Base-by-base conservation (phyloP, 2,888 invertebrate genomes). In the Lacanobia oleracea region DNA sequence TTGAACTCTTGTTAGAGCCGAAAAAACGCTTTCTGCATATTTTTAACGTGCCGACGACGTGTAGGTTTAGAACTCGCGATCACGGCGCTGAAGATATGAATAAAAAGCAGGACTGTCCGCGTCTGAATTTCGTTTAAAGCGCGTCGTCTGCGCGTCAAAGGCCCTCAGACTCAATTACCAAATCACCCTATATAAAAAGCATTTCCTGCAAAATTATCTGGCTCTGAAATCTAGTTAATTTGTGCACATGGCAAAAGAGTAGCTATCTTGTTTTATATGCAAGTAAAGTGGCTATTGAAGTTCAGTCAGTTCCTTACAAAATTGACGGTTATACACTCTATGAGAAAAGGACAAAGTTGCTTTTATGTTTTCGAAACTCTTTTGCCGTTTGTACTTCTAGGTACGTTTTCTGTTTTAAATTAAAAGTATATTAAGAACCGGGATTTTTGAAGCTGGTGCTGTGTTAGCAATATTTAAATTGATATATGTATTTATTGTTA, bases 391-490 rank as follows among this genome's bases (percentile, higher is more conserved):
- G 48, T 75, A 66, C 27, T 43, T 77, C 10, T 23, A 48, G 9
- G 0, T 16, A 53, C 7, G 7, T 43, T 23, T 6, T 54, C 7
- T 18, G 6, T n/a, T 54, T 16, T 33, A 33, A 33, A 33, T 5
- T 33, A 14, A 10, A 37, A 50, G 43, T 50, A 18, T n/a, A 33
- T 48, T 62, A 53, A 27, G 37, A 9, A 45, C 18, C 9, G n/a
- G 21, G 14, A 37, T 37, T 37, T 21, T 45, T 51, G 9, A 79
- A 60, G 12, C 21, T 56, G 75, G 81, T 69, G 63, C 81, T 69
- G 70, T 64, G 51, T 6, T 69, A 61, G 60, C 48, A 77, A 81
- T 77, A 77, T 69, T 51, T 45, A 33, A 56, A 51, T 50, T 21
- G 6, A 53, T n/a, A n/a, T 57, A 57, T 72, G 2, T 33, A 57